A percentile compares a stretch with the other conserved stretches of the same genome.
Evolutionary conservation across 2,888 invertebrate species (phyloP).

Genomic region (Sceliomorpha sp.): DNA sequence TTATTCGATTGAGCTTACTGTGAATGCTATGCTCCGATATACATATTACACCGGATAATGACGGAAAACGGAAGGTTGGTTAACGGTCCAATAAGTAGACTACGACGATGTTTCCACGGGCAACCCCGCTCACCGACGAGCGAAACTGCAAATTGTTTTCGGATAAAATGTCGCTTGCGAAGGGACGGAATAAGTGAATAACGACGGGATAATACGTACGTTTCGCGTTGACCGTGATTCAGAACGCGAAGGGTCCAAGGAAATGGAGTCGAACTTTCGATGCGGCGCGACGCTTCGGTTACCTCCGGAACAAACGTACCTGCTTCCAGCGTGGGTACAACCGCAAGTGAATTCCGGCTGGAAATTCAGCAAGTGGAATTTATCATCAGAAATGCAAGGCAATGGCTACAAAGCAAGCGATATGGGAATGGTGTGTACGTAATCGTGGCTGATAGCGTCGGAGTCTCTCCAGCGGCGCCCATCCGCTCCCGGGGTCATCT

Average conservation of each 20-base stretch:
- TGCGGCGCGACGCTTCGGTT: neutral
- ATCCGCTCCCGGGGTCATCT: slow-evolving; percentile 40
- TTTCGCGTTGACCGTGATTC: no score
- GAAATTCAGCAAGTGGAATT: slow-evolving; percentile 53
- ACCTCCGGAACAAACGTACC: neutral
- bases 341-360: slow-evolving; percentile 41
- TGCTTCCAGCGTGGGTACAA: slow-evolving; percentile 2
- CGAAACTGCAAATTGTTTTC: slow-evolving; percentile 19
- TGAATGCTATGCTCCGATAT: slow-evolving; percentile 38
- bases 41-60: slow-evolving; percentile 31
- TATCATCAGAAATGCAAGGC: slow-evolving; percentile 51
- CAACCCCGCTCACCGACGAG: slow-evolving; percentile 13
- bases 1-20: slow-evolving; percentile 56
- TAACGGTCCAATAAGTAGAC: no score
- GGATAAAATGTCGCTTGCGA: no score
- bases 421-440: slow-evolving; percentile 43
- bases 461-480: slow-evolving; percentile 3
- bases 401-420: slow-evolving; percentile 29
- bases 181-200: no score
- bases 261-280: slow-evolving; percentile 3
- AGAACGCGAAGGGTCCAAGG: no score
- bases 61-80: slow-evolving; percentile 10
- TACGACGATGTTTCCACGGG: neutral
- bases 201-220: no score
- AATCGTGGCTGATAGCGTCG: slow-evolving; percentile 45